Evolutionary conservation across 1,140 invertebrate species (phyloP).

Genomic region (Magallana angulata): DNA sequence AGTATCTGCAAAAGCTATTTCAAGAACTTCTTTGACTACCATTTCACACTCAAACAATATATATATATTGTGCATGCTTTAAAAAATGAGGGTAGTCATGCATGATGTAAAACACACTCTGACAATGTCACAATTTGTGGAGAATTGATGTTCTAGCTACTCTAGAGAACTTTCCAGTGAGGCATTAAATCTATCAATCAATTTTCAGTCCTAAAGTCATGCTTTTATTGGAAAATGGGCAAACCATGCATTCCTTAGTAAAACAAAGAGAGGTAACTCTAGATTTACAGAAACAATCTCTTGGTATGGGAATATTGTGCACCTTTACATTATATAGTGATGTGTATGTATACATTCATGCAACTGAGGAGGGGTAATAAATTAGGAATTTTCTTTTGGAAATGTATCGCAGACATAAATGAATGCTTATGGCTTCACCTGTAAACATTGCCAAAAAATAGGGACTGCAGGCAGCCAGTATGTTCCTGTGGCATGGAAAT

Average conservation of each 20-base stretch:
- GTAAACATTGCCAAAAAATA: conserved; percentile 81
- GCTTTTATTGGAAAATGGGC: not conserved
- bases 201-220: not conserved
- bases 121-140: conserved; percentile 12
- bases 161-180: no score
- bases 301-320: not conserved
- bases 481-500: conserved; percentile 79
- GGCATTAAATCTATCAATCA: no score
- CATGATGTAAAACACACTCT: conserved; percentile 30
- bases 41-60: no score
- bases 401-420: not conserved
- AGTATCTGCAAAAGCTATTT: no score
- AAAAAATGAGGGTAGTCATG: not conserved
- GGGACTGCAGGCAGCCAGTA: conserved; percentile 79
- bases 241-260: not conserved
- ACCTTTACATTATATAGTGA: not conserved
- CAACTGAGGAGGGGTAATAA: not conserved
- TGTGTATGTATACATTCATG: not conserved
- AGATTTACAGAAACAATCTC: not conserved
- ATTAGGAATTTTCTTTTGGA: no score
- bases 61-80: not conserved
- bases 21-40: no score
- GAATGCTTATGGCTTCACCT: conserved; percentile 62
- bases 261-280: conserved; percentile 7
- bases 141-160: not conserved